Evolutionary conservation across 2,888 invertebrate genomes (phyloP), one percentile per base, ranked within the genome.

Genomic region (Dolichomitus sp.): DNA sequence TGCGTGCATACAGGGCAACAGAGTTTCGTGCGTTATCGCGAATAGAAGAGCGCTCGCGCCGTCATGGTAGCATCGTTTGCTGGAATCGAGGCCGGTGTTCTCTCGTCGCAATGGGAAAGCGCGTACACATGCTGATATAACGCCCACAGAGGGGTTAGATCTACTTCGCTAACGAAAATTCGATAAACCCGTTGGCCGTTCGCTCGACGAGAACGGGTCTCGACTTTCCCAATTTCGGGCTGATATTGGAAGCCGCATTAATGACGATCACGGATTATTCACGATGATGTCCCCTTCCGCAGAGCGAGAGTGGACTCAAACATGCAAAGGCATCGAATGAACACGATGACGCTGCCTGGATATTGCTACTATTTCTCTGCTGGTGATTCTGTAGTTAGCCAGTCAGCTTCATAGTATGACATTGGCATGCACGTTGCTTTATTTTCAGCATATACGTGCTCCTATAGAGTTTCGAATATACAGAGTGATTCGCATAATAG

Each of bases 1-100:
- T 66, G 78, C 52, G 61, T 72, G 42, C 30, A 37, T 37, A 19
- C 40, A 59, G 4, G 14, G 14, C 57, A 23, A n/a, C 68, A 17
- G 48, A 37, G 48, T 80, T n/a, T 83, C 83, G 83, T 83, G 80
- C 83, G 83, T 80, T 83, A 83, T 83, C 83, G 68, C 80, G 75
- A 73, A 80, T 63, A 70, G 54, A 30, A 73, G 54, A 50, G 75
- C 52, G 73, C 54, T 7, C 50, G n/a, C 17, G 50, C 40, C 61
- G 70, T 79, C 74, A 75, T 57, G 48, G 81, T 30, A 50, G 42
- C 48, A 65, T 82, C 81, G 81, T 82, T 80, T 19, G 68, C 45
- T 61, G 61, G 70, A 80, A 76, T 80, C 61, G 76, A 54, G 59
- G 68, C 45, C 61, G 66, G 17, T 57, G 61, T 74, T 45, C 66